phyloP scores from a whole-genome alignment of 2,797 vertebrate genomes.

The Chloroceryle inda region DNA sequence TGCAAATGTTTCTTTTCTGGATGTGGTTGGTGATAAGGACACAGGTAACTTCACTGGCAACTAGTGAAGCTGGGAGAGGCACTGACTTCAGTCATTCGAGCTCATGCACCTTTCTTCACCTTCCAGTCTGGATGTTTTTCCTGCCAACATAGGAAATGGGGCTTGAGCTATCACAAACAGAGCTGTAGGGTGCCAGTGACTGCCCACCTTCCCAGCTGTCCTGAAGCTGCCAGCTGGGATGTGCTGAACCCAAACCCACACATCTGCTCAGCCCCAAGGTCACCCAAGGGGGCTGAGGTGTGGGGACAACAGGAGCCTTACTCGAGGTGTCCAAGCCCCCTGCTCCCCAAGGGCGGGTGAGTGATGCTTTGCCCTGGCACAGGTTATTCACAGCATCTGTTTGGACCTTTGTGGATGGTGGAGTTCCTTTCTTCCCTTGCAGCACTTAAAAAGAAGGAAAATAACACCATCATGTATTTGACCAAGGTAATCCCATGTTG shows the following conservation, averaged over 20 bases:
- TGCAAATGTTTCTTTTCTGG: not conserved
- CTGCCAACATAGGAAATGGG: not conserved
- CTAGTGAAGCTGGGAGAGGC: not conserved
- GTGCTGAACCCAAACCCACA: not conserved
- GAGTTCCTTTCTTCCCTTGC: not conserved
- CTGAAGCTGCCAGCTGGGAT: not conserved
- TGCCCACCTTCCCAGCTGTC: rapidly evolving
- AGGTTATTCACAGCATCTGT: not conserved
- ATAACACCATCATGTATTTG: not conserved
- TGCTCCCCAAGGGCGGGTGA: not conserved
- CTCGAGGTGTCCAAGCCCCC: rapidly evolving
- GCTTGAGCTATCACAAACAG: rapidly evolving
- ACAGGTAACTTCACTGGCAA: not conserved
- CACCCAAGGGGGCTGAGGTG: rapidly evolving
- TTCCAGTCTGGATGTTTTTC: not conserved
- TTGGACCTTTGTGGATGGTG: not conserved
- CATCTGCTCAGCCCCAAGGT: rapidly evolving
- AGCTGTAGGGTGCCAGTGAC: not conserved
- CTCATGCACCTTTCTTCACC: not conserved
- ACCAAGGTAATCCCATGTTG: not conserved
- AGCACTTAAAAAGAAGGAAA: not conserved
- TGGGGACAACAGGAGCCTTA: rapidly evolving
- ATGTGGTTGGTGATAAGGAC: not conserved
- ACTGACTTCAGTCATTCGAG: not conserved
- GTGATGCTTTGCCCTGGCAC: not conserved